A percentile compares a stretch with the other conserved stretches of the same genome.
Evolutionary conservation across 2,113 vertebrate species (phyloP).

Genomic region (Charadrius vociferus): DNA sequence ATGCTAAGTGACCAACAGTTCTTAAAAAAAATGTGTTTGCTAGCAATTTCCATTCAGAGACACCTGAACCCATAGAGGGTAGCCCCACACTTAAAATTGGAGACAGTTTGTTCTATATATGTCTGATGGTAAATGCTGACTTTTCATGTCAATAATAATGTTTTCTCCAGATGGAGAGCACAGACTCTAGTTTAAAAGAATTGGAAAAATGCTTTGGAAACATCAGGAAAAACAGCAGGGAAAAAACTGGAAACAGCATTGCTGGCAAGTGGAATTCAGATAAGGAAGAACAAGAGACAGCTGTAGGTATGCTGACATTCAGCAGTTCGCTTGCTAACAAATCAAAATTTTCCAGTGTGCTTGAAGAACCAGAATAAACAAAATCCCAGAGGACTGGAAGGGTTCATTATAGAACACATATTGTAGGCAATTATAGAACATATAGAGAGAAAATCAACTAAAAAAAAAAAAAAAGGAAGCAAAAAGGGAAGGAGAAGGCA

Average conservation of each 20-base stretch:
- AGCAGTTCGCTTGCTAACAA: neutral
- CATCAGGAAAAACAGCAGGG: neutral
- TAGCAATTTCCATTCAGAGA: neutral
- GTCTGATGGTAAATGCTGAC: neutral
- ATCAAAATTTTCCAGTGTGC: neutral
- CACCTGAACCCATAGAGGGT: neutral
- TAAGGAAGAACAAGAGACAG: neutral
- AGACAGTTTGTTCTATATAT: neutral
- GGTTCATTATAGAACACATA: neutral
- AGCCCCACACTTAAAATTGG: neutral
- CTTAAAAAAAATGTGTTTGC: neutral
- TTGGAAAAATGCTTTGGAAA: neutral
- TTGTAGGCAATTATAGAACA: neutral
- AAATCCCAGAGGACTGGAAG: neutral
- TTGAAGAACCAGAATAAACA: neutral
- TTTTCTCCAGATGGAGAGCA: neutral
- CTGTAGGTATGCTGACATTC: neutral
- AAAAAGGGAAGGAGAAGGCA: rapidly evolving
- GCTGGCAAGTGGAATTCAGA: neutral
- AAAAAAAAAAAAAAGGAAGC: too few species aligned
- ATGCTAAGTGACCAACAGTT: neutral
- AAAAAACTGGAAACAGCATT: neutral
- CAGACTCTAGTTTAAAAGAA: neutral
- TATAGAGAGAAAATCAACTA: neutral
- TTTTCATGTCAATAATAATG: neutral